These are phyloP conservation scores for Pterostichus madidus DNA, from an alignment of 2,888 invertebrate species.

Conservation along the genomic window DNA sequence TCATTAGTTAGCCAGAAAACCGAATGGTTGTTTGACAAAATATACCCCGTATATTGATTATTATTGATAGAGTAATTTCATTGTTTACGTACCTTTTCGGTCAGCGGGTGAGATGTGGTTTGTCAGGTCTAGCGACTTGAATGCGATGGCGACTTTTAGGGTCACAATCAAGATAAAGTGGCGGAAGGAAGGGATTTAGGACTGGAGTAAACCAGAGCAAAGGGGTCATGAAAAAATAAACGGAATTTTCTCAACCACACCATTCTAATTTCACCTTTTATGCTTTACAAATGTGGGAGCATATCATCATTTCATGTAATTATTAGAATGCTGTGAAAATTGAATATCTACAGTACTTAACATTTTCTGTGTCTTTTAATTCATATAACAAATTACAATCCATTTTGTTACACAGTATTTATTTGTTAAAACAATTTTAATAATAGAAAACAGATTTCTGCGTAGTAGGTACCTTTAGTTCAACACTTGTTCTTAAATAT, in stretches of 20 bases:
- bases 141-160: not conserved
- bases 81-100: slow-evolving; percentile 14
- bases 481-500: slow-evolving; percentile 57
- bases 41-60: too few species aligned
- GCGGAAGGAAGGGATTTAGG: slow-evolving; percentile 26
- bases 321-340: slow-evolving; percentile 67
- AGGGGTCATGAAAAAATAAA: slow-evolving; percentile 47
- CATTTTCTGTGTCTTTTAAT: slow-evolving; percentile 65
- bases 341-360: slow-evolving; percentile 61
- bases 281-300: slow-evolving; percentile 58
- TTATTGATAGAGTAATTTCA: not conserved
- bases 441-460: slow-evolving; percentile 65
- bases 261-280: slow-evolving; percentile 65
- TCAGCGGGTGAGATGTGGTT: too few species aligned
- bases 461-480: slow-evolving; percentile 62
- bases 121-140: too few species aligned
- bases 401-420: slow-evolving; percentile 75
- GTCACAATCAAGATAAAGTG: slow-evolving; percentile 22
- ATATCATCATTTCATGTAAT: slow-evolving; percentile 62
- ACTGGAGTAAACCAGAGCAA: not conserved
- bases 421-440: slow-evolving; percentile 62
- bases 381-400: slow-evolving; percentile 77
- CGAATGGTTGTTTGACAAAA: too few species aligned
- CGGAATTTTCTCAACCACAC: slow-evolving; percentile 61
- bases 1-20: too few species aligned